Evolutionary conservation across 1,140 invertebrate species (phyloP).

Genomic region (Zeugodacus cucurbitae): DNA sequence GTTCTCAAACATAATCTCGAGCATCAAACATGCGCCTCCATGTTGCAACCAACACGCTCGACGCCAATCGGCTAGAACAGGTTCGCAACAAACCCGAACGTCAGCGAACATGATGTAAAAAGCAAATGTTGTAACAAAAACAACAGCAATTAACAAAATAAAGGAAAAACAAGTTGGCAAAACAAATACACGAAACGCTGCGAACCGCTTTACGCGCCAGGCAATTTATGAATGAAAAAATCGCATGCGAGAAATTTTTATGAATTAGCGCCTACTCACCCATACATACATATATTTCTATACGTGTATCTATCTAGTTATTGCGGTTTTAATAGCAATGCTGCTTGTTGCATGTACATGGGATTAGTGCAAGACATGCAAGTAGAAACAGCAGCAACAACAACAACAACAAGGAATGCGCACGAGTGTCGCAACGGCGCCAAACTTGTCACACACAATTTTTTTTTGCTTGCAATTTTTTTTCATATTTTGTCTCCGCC

Average conservation of each 20-base stretch:
- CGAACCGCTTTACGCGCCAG: background rate
- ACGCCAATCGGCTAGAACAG: background rate
- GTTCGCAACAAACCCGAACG: background rate
- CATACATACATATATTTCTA: background rate
- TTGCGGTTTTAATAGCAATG: background rate
- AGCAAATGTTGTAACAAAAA: background rate
- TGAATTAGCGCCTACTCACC: background rate
- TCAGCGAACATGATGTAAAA: background rate
- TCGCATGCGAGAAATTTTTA: conserved; percentile 16
- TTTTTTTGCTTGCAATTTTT: background rate
- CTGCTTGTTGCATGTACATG: conserved; percentile 8
- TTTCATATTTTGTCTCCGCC: background rate
- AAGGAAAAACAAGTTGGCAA: background rate
- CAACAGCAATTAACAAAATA: background rate
- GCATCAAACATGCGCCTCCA: too few species aligned
- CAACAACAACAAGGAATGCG: background rate
- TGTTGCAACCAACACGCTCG: background rate
- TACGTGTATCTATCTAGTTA: background rate
- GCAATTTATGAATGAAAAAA: conserved; percentile 21
- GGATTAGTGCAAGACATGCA: background rate
- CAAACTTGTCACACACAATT: conserved; percentile 2
- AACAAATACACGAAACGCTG: background rate
- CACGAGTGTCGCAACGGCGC: background rate
- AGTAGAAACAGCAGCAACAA: background rate
- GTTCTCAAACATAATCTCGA: too few species aligned